Percentiles rank a stretch among this genome's conserved stretches.
phyloP scores from a whole-genome alignment of 2,888 invertebrate genomes.

The Campaea margaritaria region DNA sequence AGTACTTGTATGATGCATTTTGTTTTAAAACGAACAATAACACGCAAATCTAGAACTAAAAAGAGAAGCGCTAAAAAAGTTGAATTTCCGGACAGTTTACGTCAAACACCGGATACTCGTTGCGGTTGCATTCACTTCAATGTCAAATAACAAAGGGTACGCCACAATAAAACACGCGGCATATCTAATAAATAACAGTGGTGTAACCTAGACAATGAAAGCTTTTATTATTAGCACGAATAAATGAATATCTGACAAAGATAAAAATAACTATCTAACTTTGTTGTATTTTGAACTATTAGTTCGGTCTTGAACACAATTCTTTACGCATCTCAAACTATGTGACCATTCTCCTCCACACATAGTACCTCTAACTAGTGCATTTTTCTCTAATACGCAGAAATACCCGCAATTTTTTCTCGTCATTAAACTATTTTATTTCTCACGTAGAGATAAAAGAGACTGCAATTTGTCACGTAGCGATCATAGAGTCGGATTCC shows the following conservation, averaged over 20 bases:
- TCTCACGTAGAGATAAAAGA: no score
- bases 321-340: not conserved
- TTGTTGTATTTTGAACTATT: no score
- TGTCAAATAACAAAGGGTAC: slow-evolving; percentile 12
- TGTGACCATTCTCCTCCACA: no score
- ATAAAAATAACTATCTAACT: not conserved
- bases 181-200: not conserved
- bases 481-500: no score
- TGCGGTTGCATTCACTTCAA: slow-evolving; percentile 7
- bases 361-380: no score
- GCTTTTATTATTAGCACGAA: not conserved
- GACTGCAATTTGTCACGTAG: no score
- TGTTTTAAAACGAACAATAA: no score
- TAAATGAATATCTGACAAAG: not conserved
- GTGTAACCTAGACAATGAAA: not conserved
- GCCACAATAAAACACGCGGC: not conserved
- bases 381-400: no score
- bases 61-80: not conserved
- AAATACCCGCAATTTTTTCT: no score
- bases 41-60: no score
- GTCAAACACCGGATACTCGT: slow-evolving; percentile 1
- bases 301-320: no score
- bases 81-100: slow-evolving; percentile 15
- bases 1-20: not conserved
- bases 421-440: no score